Percentiles rank a stretch among this genome's conserved stretches.
These are phyloP conservation scores for Pediacus dermestoides DNA, from an alignment of 2,888 invertebrate genomes.

Conservation along the genomic window DNA sequence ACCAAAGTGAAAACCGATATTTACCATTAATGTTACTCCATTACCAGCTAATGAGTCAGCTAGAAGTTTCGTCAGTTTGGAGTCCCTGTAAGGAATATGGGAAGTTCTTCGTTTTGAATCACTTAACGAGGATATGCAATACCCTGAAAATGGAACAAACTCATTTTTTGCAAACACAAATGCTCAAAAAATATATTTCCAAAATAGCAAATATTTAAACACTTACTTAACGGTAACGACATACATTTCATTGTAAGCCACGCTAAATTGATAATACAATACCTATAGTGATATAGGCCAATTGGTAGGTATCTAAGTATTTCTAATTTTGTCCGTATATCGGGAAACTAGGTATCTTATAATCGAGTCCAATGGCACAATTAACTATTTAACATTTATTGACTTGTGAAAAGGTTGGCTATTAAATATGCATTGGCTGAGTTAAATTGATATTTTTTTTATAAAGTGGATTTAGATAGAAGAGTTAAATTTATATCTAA, in stretches of 20 bases:
- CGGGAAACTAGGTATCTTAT: background rate
- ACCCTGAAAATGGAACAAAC: slow-evolving; percentile 64
- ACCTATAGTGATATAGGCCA: slow-evolving; percentile 3
- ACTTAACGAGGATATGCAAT: slow-evolving; percentile 90
- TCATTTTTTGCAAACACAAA: background rate
- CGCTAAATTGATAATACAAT: slow-evolving; percentile 11
- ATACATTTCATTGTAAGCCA: slow-evolving; percentile 7
- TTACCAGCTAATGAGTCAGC: slow-evolving; percentile 93
- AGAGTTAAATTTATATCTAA: too few species aligned
- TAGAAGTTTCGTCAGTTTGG: slow-evolving; percentile 87
- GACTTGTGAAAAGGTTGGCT: slow-evolving; percentile 28
- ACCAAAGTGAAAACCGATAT: slow-evolving; percentile 3
- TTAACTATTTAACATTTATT: slow-evolving; percentile 15
- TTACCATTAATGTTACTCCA: slow-evolving; percentile 91
- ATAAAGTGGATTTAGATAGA: too few species aligned
- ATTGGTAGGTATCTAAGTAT: too few species aligned
- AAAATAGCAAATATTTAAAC: slow-evolving; percentile 5
- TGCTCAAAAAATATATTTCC: background rate
- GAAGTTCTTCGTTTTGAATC: slow-evolving; percentile 73
- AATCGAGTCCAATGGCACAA: too few species aligned
- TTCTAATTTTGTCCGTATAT: too few species aligned
- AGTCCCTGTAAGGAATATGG: slow-evolving; percentile 92
- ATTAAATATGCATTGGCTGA: slow-evolving; percentile 28
- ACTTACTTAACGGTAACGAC: too few species aligned
- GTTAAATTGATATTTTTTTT: too few species aligned